A percentile compares a stretch with the other conserved stretches of the same genome.
These are phyloP conservation scores for Crossocerus cetratus DNA, from an alignment of 2,888 invertebrate species.

Conservation along the genomic window DNA sequence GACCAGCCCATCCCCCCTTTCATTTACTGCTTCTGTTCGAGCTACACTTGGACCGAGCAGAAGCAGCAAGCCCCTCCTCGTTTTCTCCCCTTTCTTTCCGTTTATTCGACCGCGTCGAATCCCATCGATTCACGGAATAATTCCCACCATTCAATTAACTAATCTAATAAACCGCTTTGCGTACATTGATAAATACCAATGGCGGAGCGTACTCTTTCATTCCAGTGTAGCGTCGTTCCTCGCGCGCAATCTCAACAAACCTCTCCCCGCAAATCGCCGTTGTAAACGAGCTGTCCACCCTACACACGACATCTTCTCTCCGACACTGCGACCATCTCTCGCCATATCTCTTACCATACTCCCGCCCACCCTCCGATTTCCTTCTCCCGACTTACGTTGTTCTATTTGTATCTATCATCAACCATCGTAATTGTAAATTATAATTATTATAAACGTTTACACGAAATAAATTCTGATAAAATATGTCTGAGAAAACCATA, in stretches of 20 bases:
- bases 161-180: constrained; percentile 8
- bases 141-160: constrained; percentile 10
- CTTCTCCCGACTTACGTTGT: constrained; percentile 72
- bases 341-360: constrained; percentile 1
- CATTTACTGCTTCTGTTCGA: background rate
- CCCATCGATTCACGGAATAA: background rate
- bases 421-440: constrained; percentile 77
- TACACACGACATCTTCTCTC: background rate
- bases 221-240: constrained; percentile 22
- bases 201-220: constrained; percentile 26
- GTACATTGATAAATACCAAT: constrained; percentile 13
- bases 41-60: no score
- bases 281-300: background rate
- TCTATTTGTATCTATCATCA: constrained; percentile 77
- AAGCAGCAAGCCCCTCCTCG: no score
- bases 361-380: constrained; percentile 33
- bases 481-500: constrained; percentile 71
- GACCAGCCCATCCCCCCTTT: background rate
- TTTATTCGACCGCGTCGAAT: constrained; percentile 6
- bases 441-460: constrained; percentile 78
- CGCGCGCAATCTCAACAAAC: background rate
- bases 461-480: constrained; percentile 78
- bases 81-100: background rate
- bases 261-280: background rate
- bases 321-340: background rate